Base-by-base conservation (phyloP, 1,140 invertebrate genomes). In the Anastrepha ludens region DNA sequence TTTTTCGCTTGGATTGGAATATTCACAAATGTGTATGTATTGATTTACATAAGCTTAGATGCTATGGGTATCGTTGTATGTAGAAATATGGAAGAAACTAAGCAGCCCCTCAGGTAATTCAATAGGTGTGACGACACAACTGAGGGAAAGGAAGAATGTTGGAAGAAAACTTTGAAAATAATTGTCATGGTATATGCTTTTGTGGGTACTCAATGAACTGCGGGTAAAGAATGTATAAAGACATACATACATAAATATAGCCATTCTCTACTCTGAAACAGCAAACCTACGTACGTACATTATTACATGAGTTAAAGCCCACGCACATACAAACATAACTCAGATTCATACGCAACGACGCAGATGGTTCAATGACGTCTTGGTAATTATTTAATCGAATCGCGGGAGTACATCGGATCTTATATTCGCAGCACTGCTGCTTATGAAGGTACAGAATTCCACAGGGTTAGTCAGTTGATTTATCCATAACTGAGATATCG, bases 381-480 rank as follows among this genome's bases (percentile, higher is more conserved):
- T 1, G 47, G 20, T 81, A 81, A 81, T 81, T 20, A 81, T 29
- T 81, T 29, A 55, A 81, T 81, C 44, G 47, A 58, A 58, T 29
- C 74, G 74, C 74, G 74, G 74, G 74, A 81, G 74, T 81, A 41
- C 5, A 20, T 55, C 47, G 20, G 13, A n/a, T 50, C 17, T 81
- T 81, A 20, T 29, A 55, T 81, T 81, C 74, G 47, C 74, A 81
- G 15, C 67, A 41, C 17, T 74, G 39, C 13, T 55, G 20, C 50
- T 58, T 4, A 0, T 64, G 60, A 5, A 64, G 44, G 44, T 50
- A 9, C 13, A 58, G 41, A 50, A 81, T 81, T 81, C 74, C 74
- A 81, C 74, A 81, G 20, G 74, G 13, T 81, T 81, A 81, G n/a
- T 81, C 74, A 81, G 47, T 55, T 81, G 74, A 55, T 9, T 17